These are phyloP conservation scores for Tenebrio molitor DNA, from an alignment of 1,140 invertebrate genomes.

Conservation along the genomic window DNA sequence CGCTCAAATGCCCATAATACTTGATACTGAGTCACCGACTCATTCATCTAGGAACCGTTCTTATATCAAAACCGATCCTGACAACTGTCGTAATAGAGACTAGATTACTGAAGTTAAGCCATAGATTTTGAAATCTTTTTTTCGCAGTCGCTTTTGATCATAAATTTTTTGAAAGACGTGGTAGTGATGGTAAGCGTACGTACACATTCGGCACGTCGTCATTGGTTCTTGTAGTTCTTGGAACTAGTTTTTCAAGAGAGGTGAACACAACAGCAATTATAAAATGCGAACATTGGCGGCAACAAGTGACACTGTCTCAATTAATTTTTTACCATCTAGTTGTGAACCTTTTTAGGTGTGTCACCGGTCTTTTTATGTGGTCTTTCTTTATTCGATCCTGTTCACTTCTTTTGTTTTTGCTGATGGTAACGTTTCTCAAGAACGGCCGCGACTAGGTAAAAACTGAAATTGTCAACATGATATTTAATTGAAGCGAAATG, in stretches of 20 bases:
- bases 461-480: neutral
- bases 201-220: no score
- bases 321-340: constrained; percentile 41
- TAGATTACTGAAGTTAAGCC: no score
- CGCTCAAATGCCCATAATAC: no score
- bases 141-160: no score
- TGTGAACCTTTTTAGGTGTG: constrained; percentile 26
- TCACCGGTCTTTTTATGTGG: constrained; percentile 11
- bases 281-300: constrained; percentile 26
- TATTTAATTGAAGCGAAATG: constrained; percentile 7
- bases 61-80: no score
- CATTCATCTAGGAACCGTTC: no score
- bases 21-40: no score
- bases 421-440: neutral
- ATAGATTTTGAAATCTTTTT: no score
- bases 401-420: neutral
- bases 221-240: neutral
- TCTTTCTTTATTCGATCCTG: constrained; percentile 7
- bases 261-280: constrained; percentile 45
- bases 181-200: no score
- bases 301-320: constrained; percentile 41
- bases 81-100: no score
- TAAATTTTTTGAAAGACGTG: no score
- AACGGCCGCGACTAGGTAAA: neutral
- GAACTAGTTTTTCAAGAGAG: constrained; percentile 39